A percentile compares a stretch with the other conserved stretches of the same genome.
Evolutionary conservation across 2,888 invertebrate genomes (phyloP).

Genomic region (Hofmannophila pseudospretella): DNA sequence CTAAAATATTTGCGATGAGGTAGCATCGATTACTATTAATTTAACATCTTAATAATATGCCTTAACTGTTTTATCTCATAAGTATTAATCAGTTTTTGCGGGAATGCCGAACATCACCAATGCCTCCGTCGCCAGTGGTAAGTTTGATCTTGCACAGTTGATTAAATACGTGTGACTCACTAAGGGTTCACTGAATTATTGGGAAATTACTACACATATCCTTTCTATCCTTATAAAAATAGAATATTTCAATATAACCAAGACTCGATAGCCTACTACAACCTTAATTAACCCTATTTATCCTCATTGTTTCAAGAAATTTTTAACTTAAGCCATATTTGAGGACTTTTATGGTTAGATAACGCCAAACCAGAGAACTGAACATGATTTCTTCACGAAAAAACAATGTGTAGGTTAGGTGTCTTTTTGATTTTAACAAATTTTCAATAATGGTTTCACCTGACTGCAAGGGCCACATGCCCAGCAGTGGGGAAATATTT

Average conservation of each 20-base stretch:
- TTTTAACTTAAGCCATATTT: no score
- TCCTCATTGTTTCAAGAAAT: not conserved
- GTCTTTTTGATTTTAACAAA: no score
- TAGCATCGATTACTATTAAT: slow-evolving; percentile 51
- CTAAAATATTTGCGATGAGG: slow-evolving; percentile 59
- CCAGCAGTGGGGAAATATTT: no score
- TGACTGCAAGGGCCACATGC: no score
- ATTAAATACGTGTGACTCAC: slow-evolving; percentile 42
- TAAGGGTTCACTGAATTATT: not conserved
- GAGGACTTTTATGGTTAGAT: no score
- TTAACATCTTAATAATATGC: slow-evolving; percentile 63
- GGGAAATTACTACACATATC: slow-evolving; percentile 8
- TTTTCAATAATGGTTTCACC: no score
- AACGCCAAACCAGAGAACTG: no score
- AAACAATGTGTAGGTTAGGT: no score
- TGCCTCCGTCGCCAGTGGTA: slow-evolving; percentile 65
- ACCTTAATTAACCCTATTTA: no score
- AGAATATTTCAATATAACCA: no score
- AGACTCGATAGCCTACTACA: no score
- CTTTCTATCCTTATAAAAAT: slow-evolving; percentile 1
- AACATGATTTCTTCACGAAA: no score
- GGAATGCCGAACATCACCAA: slow-evolving; percentile 70
- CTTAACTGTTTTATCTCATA: slow-evolving; percentile 59
- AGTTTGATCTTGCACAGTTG: slow-evolving; percentile 38
- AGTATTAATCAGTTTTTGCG: slow-evolving; percentile 45